A percentile compares a stretch with the other conserved stretches of the same genome.
Conservation (phyloP, 2,113 vertebrate genomes). For the Merops nubicus region DNA sequence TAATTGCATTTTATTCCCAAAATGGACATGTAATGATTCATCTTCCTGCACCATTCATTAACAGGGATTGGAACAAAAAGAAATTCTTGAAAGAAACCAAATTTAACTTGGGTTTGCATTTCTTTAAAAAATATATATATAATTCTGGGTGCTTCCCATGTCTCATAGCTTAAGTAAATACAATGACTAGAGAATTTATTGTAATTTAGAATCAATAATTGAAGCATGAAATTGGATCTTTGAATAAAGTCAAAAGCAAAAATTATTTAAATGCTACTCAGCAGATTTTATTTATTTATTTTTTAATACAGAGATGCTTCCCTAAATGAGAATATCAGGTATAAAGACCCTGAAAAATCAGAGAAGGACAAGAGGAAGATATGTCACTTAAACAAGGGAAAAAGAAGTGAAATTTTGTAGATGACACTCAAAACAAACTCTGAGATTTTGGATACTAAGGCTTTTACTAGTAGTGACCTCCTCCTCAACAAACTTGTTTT, state of each 20-base stretch:
- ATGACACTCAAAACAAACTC: neutral
- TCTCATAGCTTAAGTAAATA: neutral
- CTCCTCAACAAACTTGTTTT: neutral
- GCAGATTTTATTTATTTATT: neutral
- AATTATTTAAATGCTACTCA: neutral
- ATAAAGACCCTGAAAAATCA: neutral
- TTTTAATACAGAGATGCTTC: neutral
- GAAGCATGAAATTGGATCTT: neutral
- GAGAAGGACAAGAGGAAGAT: neutral
- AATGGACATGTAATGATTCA: neutral
- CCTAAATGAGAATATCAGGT: neutral
- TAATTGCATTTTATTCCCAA: neutral
- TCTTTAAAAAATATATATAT: neutral
- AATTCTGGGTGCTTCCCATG: neutral
- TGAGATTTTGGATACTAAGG: neutral
- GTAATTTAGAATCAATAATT: neutral
- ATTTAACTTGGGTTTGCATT: neutral
- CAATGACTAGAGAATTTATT: neutral
- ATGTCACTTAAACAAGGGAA: neutral
- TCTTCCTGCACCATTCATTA: neutral
- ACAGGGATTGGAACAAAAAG: neutral
- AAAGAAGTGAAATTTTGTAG: neutral
- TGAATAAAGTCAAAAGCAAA: neutral
- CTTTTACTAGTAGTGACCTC: rapidly evolving
- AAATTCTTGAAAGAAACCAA: neutral